Evolutionary conservation across 2,797 vertebrate genomes (phyloP).

Genomic region (Crenichthys baileyi): DNA sequence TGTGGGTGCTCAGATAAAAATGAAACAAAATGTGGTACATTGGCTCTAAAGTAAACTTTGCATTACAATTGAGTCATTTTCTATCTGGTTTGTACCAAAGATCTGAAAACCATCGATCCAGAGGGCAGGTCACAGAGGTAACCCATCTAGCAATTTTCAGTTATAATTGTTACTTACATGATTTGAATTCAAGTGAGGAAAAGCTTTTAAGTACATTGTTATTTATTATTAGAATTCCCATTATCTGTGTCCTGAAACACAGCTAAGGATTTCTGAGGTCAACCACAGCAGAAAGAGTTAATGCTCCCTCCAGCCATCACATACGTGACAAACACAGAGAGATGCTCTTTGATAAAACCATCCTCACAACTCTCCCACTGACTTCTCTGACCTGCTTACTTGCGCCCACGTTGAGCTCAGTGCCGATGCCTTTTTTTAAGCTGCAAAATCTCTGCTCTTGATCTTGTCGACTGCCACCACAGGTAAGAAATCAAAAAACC

Average conservation of each 20-base stretch:
- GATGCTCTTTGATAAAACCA: conserved; percentile 18
- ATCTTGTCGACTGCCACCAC: conserved; percentile 21
- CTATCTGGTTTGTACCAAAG: no score
- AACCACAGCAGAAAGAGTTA: conserved; percentile 10
- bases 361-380: neutral
- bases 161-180: neutral
- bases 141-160: neutral
- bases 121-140: neutral
- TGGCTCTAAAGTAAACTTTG: neutral
- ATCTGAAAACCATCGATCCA: neutral
- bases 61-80: neutral
- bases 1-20: no score
- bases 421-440: conserved; percentile 29
- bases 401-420: conserved; percentile 18
- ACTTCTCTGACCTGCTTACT: conserved; percentile 14
- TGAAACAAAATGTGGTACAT: no score
- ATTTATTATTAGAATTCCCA: neutral
- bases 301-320: conserved; percentile 2
- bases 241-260: neutral
- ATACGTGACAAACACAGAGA: conserved; percentile 6
- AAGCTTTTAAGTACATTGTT: neutral
- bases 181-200: neutral
- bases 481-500: conserved; percentile 23
- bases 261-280: neutral
- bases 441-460: conserved; percentile 28